phyloP scores from a whole-genome alignment of 2,113 vertebrate species.

The Entelurus aequoreus region DNA sequence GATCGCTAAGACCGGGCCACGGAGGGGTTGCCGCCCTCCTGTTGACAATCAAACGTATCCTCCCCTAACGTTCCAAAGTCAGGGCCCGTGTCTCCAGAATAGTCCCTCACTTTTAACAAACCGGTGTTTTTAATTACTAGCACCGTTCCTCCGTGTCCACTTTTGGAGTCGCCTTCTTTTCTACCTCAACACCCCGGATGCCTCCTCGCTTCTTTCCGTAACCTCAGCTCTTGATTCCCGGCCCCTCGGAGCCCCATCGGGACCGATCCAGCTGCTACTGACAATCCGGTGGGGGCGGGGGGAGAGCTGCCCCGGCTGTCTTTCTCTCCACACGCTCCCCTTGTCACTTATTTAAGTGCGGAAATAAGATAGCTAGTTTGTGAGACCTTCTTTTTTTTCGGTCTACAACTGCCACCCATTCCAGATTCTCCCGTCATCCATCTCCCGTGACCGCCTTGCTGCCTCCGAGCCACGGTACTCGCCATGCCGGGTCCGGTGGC shows the following conservation, averaged over 20 bases:
- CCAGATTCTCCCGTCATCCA: constrained; percentile 1
- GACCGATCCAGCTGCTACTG: constrained; percentile 32
- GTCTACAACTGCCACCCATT: neutral
- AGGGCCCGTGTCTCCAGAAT: constrained; percentile 39
- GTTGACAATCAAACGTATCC: constrained; percentile 21
- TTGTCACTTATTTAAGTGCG: neutral
- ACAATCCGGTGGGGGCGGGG: constrained; percentile 28
- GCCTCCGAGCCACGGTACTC: constrained; percentile 67
- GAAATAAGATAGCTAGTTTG: constrained; percentile 12
- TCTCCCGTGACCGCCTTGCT: constrained; percentile 4
- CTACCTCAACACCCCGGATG: constrained; percentile 57
- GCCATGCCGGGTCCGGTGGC: constrained; percentile 95
- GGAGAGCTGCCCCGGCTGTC: constrained; percentile 17
- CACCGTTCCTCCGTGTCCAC: constrained; percentile 36
- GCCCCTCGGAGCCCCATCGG: constrained; percentile 7
- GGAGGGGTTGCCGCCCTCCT: constrained; percentile 15
- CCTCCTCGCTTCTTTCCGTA: constrained; percentile 16
- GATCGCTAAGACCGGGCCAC: constrained; percentile 35
- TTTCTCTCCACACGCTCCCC: neutral
- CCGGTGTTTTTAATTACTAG: constrained; percentile 31
- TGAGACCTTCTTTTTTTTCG: neutral
- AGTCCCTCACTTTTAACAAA: constrained; percentile 39
- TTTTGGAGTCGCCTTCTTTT: constrained; percentile 31
- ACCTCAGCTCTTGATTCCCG: constrained; percentile 3
- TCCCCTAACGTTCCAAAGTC: constrained; percentile 23